Base-by-base conservation (phyloP, 2,888 invertebrate species). In the Tachina fera region DNA sequence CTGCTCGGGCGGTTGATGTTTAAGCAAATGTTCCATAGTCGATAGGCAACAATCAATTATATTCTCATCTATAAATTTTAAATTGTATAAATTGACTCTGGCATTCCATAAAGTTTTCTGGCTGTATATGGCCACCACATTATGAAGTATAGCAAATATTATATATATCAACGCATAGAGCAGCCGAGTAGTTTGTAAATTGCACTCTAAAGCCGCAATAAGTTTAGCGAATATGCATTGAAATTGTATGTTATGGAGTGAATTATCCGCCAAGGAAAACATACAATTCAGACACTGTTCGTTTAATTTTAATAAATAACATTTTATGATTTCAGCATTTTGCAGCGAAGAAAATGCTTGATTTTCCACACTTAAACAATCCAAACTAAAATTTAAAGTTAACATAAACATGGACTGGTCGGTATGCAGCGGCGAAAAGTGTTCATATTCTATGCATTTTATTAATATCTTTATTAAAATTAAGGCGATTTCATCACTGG, bases 401-500 rank as follows among this genome's bases (percentile, higher is more conserved):
- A 90, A 88, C 9, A 91, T 88, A 51, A 91, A 91, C 9, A 90
- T 88, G 5, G 91, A 91, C 65, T 90, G 88, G 68, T 90, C 88
- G 39, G 88, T 88, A 6, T 92, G 86, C 41, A 88, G 86, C 3
- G 72, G 9, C 41, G 89, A 87, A 31, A 89, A 90, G 43, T 88
- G 88, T 83, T 93, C 93, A 39, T 89, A 89, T 39, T 86, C 83
- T 58, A 92, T 89, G 67, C 92, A 91, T 60, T 92, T 91, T 6
- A 88, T 88, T 0, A 93, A 87, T 51, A 92, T 68, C 67, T 92
- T 89, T 13, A 93, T 90, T 10, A 93, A 89, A 13, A 92, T 75
- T 41, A 88, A 86, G 0, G 92, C 92, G 71, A 93, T 88, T 72
- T 92, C 91, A 88, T 92, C 91, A 78, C 91, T 92, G 16, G 90